Percentiles rank a stretch among this genome's conserved stretches.
Conservation (phyloP, 1,140 invertebrate genomes). For the Paramacrobiotus metropolitanus region DNA sequence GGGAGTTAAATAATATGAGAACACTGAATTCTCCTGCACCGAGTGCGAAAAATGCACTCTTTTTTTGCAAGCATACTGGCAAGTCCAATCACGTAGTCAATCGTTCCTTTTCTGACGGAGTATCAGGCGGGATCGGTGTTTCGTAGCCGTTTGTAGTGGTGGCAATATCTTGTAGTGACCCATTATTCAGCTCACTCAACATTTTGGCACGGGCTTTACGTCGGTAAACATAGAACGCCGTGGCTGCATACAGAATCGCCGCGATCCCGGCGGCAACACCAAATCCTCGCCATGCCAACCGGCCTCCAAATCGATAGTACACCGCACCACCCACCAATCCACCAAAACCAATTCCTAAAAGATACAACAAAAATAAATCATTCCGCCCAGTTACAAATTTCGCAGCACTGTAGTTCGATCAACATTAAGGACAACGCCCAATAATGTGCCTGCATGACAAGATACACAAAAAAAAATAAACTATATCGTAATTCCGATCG, state of each 20-base stretch:
- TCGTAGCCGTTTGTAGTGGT: neutral
- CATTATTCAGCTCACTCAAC: neutral
- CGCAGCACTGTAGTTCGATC: no score
- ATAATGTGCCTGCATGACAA: no score
- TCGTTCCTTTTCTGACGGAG: slow-evolving; percentile 1
- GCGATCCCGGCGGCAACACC: neutral
- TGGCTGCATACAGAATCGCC: neutral
- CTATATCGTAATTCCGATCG: neutral
- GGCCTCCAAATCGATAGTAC: neutral
- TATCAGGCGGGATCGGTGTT: neutral
- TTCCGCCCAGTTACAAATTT: no score
- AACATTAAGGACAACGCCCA: no score
- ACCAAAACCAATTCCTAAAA: neutral
- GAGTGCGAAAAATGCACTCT: no score
- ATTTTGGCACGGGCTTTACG: neutral
- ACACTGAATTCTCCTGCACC: no score
- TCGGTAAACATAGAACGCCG: neutral
- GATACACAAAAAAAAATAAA: no score
- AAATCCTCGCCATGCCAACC: neutral
- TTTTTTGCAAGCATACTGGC: neutral
- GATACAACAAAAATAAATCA: neutral
- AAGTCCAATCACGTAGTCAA: neutral
- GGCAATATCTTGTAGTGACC: neutral
- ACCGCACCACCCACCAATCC: neutral
- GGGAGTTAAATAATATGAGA: no score